Evolutionary conservation across 2,888 invertebrate genomes (phyloP).

Genomic region (Aethes cnicana): DNA sequence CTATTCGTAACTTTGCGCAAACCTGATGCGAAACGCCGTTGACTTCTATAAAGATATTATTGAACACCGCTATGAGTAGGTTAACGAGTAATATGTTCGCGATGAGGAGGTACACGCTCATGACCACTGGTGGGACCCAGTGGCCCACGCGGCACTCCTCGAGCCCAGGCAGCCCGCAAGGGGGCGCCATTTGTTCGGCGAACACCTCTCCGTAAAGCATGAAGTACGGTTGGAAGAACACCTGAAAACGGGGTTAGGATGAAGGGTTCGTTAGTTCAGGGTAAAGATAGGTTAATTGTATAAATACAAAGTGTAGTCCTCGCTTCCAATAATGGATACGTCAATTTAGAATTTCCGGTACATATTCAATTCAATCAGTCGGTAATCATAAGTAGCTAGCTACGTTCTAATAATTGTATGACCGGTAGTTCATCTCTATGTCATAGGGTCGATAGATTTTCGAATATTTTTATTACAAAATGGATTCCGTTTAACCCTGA

Average conservation of each 20-base stretch:
- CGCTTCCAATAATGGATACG: too few species aligned
- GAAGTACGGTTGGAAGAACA: constrained; percentile 98
- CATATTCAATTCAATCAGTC: too few species aligned
- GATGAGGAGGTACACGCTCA: constrained; percentile 97
- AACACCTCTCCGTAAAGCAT: constrained; percentile 99
- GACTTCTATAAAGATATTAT: constrained; percentile 97
- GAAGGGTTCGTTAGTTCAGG: constrained; percentile 16
- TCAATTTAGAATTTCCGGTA: too few species aligned
- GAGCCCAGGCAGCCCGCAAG: constrained; percentile 90
- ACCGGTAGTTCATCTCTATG: too few species aligned
- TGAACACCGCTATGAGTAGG: constrained; percentile 98
- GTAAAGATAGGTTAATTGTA: not conserved
- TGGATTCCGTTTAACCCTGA: too few species aligned
- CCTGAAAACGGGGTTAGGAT: constrained; percentile 76
- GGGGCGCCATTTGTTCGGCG: constrained; percentile 97
- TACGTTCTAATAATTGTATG: too few species aligned
- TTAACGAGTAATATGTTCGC: constrained; percentile 98
- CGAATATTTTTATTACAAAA: too few species aligned
- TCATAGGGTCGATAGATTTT: too few species aligned
- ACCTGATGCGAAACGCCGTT: constrained; percentile 98
- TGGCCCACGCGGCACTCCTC: constrained; percentile 91
- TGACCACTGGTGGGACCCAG: constrained; percentile 97
- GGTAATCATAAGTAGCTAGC: not conserved
- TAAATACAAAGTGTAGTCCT: too few species aligned
- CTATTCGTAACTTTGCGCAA: constrained; percentile 68